Evolutionary conservation across 1,140 invertebrate species (phyloP), one percentile per base, ranked within the genome.

Genomic region (Cepaea nemoralis): DNA sequence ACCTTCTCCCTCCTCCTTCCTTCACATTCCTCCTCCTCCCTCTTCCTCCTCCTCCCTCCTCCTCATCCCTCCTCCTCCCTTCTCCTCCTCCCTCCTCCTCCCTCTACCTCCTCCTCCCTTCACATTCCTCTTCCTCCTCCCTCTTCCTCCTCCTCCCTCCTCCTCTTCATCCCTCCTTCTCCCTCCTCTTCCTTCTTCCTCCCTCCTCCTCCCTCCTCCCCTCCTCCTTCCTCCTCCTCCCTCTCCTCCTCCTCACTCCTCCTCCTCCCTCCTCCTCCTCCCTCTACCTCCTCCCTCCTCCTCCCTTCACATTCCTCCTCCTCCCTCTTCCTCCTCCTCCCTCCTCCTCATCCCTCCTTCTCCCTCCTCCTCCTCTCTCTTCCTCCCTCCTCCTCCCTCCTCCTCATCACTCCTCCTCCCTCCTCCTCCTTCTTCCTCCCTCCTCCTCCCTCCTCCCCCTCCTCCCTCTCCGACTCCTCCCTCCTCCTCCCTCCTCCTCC

Each of bases 321-420:
- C n/a, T n/a, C n/a, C n/a, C n/a, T n/a, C n/a, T n/a, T n/a, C n/a
- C n/a, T n/a, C n/a, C n/a, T n/a, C n/a, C n/a, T n/a, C n/a, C n/a
- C n/a, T n/a, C n/a, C n/a, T n/a, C n/a, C n/a, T n/a, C 14, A 14
- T n/a, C 50, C 50, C 50, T 55, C 50, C n/a, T n/a, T 55, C 50
- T 55, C 50, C 50, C 14, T 16, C 14, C 50, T 16, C 50, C 50
- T 55, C 50, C n/a, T n/a, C n/a, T n/a, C 50, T 55, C n/a, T n/a
- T 55, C 50, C 50, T n/a, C n/a, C 14, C n/a, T n/a, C n/a, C n/a
- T 16, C n/a, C 50, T 80, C n/a, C n/a, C n/a, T n/a, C n/a, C n/a
- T n/a, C n/a, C n/a, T n/a, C n/a, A n/a, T n/a, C n/a, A n/a, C n/a
- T 24, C 33, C 71, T 81, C 75, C 39, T 22, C 48, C 76, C 33